Conservation (phyloP, 2,797 vertebrate genomes). For the Phrynocephalus guinanensis region DNA sequence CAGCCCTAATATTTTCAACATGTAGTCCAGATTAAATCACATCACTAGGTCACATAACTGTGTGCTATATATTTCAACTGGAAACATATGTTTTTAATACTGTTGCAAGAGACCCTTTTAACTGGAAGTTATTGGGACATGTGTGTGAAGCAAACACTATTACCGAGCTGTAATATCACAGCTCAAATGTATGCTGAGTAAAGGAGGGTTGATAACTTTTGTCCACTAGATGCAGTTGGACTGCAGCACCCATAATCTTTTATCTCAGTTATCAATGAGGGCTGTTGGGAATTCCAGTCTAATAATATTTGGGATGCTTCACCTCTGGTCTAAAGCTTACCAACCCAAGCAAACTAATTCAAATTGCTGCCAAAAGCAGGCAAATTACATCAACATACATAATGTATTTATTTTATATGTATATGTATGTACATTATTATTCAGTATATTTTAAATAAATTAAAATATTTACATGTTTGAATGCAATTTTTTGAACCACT, state of each 20-base stretch:
- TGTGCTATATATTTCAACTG: not conserved
- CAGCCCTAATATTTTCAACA: not conserved
- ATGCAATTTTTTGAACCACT: slow-evolving; percentile 63
- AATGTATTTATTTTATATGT: not conserved
- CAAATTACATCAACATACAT: not conserved
- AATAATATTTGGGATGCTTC: too few relatives aligned
- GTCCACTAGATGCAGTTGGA: too few relatives aligned
- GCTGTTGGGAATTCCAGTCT: too few relatives aligned
- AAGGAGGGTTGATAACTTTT: too few relatives aligned
- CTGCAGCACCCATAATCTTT: too few relatives aligned
- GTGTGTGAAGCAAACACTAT: not conserved
- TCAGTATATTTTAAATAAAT: slow-evolving; percentile 18
- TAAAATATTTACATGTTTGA: slow-evolving; percentile 59
- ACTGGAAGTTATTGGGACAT: not conserved
- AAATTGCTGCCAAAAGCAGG: not conserved
- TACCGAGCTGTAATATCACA: not conserved
- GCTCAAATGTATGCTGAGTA: not conserved
- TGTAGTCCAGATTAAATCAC: not conserved
- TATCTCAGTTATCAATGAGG: too few relatives aligned
- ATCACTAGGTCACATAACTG: not conserved
- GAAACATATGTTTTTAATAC: not conserved
- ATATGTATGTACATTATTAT: not conserved
- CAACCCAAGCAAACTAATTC: not conserved
- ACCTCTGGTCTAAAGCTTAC: not conserved
- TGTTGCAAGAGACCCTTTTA: not conserved